Evolutionary conservation across 2,797 vertebrate genomes (phyloP).

Genomic region (Echeneis naucrates): DNA sequence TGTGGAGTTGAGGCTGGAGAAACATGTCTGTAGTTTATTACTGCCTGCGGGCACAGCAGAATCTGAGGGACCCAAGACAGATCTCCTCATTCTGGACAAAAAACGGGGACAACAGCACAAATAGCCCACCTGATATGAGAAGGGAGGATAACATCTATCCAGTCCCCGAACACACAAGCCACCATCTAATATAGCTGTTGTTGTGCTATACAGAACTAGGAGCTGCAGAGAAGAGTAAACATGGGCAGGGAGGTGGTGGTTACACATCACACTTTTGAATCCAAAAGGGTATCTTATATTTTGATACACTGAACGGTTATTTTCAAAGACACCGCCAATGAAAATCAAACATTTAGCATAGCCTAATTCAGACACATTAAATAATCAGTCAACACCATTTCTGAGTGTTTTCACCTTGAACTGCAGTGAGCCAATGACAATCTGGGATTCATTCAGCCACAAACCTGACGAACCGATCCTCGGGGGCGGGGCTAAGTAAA

Average conservation of each 20-base stretch:
- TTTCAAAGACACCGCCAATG: too few relatives aligned
- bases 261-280: slow-evolving; percentile 32
- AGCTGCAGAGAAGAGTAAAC: slow-evolving; percentile 43
- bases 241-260: neutral
- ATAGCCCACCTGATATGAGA: slow-evolving; percentile 54
- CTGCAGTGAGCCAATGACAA: too few relatives aligned
- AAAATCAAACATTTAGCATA: too few relatives aligned
- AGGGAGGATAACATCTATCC: slow-evolving; percentile 38
- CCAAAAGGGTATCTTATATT: slow-evolving; percentile 15
- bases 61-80: slow-evolving; percentile 55
- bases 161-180: slow-evolving; percentile 50
- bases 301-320: too few relatives aligned
- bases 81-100: slow-evolving; percentile 44
- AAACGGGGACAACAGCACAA: slow-evolving; percentile 53
- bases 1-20: slow-evolving; percentile 61
- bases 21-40: slow-evolving; percentile 75
- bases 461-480: too few relatives aligned
- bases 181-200: slow-evolving; percentile 40
- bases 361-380: too few relatives aligned
- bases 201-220: slow-evolving; percentile 32
- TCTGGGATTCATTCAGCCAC: too few relatives aligned
- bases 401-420: too few relatives aligned
- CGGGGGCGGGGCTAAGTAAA: too few relatives aligned
- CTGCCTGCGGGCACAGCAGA: slow-evolving; percentile 61
- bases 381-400: too few relatives aligned